These are phyloP conservation scores for Neelides folsomi DNA, from an alignment of 2,888 invertebrate species.

Conservation along the genomic window DNA sequence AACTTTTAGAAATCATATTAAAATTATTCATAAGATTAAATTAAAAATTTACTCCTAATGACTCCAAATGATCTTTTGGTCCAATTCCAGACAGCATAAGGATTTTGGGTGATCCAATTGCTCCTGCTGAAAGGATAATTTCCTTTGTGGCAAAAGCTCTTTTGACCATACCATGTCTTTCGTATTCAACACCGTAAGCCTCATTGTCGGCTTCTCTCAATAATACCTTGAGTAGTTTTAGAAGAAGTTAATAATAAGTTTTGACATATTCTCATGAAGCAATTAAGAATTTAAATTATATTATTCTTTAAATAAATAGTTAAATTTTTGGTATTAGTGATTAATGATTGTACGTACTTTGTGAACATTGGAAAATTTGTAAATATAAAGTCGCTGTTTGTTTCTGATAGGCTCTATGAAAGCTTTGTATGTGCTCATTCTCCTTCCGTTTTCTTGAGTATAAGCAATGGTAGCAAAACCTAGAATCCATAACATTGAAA, in stretches of 20 bases:
- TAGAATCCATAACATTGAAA: too few species aligned
- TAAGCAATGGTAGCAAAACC: slow-evolving; percentile 28
- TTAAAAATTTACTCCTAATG: slow-evolving; percentile 11
- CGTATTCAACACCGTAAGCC: slow-evolving; percentile 26
- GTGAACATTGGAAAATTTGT: slow-evolving; percentile 11
- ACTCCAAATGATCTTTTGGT: slow-evolving; percentile 21
- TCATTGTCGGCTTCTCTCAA: slow-evolving; percentile 17
- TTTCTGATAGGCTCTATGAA: slow-evolving; percentile 13
- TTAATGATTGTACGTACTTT: slow-evolving; percentile 1
- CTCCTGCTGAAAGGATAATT: slow-evolving; percentile 14
- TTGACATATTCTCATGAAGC: slow-evolving; percentile 2
- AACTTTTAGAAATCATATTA: too few species aligned
- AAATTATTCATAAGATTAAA: too few species aligned
- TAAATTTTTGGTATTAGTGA: too few species aligned
- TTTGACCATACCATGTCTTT: slow-evolving; percentile 21
- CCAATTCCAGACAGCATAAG: slow-evolving; percentile 29
- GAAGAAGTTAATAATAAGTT: not conserved
- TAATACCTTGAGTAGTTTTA: slow-evolving; percentile 11
- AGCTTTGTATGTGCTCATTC: slow-evolving; percentile 25
- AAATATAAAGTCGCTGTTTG: slow-evolving; percentile 8
- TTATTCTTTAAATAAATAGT: not conserved
- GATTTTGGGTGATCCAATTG: slow-evolving; percentile 21
- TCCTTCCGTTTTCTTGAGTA: slow-evolving; percentile 26
- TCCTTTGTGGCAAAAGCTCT: slow-evolving; percentile 15
- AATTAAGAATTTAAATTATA: not conserved